Evolutionary conservation across 2,797 vertebrate genomes (phyloP).

Genomic region (Setipinna tenuifilis): DNA sequence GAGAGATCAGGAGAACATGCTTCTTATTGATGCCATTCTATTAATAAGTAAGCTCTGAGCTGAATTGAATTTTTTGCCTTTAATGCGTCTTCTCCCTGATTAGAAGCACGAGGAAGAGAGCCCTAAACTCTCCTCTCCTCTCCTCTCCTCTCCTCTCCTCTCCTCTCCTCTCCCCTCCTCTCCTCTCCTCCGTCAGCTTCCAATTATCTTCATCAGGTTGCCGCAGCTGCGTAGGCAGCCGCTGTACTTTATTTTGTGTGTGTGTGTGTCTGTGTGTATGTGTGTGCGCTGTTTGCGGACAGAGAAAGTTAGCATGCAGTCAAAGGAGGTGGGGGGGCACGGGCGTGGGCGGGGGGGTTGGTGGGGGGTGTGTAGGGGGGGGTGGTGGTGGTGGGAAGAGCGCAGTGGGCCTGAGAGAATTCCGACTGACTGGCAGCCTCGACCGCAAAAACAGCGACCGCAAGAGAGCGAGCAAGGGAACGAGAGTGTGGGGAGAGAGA

Average conservation of each 20-base stretch:
- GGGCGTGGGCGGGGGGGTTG: no score
- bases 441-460: conserved; percentile 68
- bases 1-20: neutral
- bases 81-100: neutral
- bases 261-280: no score
- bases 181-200: no score
- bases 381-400: conserved; percentile 24
- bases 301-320: no score
- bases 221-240: no score
- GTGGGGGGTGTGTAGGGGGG: neutral
- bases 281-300: no score
- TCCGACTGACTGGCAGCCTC: conserved; percentile 62
- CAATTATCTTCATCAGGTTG: no score
- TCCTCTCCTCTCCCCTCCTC: no score
- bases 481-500: neutral
- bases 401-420: conserved; percentile 21
- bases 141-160: no score
- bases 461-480: neutral
- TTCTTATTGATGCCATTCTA: neutral
- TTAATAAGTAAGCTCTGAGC: neutral
- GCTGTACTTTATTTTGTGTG: conserved; percentile 52
- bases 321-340: no score
- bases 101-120: neutral
- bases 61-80: neutral
- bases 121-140: neutral